These are phyloP conservation scores for Scopus umbretta DNA, from an alignment of 2,113 vertebrate species.

Conservation along the genomic window DNA sequence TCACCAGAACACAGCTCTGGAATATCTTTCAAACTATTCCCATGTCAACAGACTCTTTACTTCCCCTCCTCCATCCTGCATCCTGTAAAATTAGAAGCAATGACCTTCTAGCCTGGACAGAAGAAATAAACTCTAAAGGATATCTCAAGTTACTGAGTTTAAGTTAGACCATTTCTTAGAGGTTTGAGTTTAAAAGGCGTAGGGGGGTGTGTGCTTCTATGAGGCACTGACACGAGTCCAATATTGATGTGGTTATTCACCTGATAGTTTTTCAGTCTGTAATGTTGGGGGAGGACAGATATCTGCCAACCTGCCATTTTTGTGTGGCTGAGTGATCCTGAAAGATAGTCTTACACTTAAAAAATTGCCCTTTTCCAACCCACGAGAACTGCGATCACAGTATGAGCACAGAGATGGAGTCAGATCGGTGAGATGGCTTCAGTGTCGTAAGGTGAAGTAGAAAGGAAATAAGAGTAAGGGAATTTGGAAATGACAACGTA, in stretches of 20 bases:
- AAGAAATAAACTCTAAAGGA: not conserved
- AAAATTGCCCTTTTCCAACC: not conserved
- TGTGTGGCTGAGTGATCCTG: not conserved
- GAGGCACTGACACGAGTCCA: fast-evolving
- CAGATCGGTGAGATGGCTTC: not conserved
- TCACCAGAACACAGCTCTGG: not conserved
- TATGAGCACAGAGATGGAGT: fast-evolving
- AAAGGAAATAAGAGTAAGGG: not conserved
- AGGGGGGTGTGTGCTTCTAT: fast-evolving
- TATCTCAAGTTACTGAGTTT: not conserved
- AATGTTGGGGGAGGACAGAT: fast-evolving
- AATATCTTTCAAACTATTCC: not conserved
- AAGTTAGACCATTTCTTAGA: not conserved
- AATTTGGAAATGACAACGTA: not conserved
- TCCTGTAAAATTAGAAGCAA: not conserved
- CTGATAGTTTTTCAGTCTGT: not conserved
- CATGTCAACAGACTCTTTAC: not conserved
- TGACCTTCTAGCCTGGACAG: not conserved
- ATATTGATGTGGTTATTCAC: fast-evolving
- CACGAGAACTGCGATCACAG: fast-evolving
- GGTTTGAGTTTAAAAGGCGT: not conserved
- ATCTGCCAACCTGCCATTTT: fast-evolving
- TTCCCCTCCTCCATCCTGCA: not conserved
- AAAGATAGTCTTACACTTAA: not conserved
- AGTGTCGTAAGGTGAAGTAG: not conserved